Base-by-base conservation (phyloP, 2,797 vertebrate genomes). In the Crocodylus rhombifer region DNA sequence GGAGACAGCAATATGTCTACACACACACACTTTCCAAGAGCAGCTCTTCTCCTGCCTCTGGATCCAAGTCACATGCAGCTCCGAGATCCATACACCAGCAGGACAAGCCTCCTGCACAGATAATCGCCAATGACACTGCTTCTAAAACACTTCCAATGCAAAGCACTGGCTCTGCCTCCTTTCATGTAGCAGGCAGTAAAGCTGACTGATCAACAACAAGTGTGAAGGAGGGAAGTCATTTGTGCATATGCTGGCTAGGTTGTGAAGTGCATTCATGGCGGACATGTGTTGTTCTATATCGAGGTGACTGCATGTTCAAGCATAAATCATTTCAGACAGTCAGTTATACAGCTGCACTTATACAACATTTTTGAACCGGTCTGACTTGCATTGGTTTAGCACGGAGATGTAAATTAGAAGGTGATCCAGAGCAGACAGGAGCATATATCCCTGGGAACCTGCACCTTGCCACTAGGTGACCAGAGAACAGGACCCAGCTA, bases 231-330 rank as follows among this genome's bases (percentile, higher is more conserved):
- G 3, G 65, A 15, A 61, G 61, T 33, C 61, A 13, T 9, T 63
- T 13, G 25, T 15, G 33, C 1, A 0, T 30, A 2, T 77, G 36
- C 81, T 67, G 62, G 25, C 36, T 3, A 63, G 30, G 3, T 1
- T 77, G 55, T 63, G 33, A 86, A 88, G 69, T 15, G 55, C 10
- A 7, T 26, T 67, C 1, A 0, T 16, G 64, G 55, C 80, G 62
- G 26, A 83, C 74, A 77, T 1, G 14, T 0, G 0, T 8, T 26
- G 18, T 28, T 67, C 84, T 13, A 62, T 26, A 23, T 1, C 33
- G 20, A 67, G 30, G 42, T 10, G 18, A 20, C 67, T 20, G 36
- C 12, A 3, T 0, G 6, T 15, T 26, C 69, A 4, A 25, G 64
- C 42, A 51, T 51, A 51, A 51, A 51, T 51, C 10, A 11, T 51